These are phyloP conservation scores for Xyliphius kryptos DNA, from an alignment of 2,113 vertebrate species.

Conservation along the genomic window DNA sequence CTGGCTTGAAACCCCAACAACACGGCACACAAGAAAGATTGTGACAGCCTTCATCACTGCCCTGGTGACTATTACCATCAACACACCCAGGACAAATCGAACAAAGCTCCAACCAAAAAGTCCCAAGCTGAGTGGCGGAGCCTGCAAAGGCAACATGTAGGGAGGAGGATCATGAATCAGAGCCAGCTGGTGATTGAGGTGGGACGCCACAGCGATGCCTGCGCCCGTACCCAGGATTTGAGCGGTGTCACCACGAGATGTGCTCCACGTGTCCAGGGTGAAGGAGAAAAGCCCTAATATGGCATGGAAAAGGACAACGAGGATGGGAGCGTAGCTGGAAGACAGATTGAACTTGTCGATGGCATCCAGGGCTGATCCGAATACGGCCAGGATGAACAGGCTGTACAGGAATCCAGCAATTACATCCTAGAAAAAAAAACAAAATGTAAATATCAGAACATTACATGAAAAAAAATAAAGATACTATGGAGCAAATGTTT, in stretches of 20 bases:
- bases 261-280: conserved; percentile 95
- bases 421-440: conserved; percentile 74
- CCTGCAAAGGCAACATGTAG: conserved; percentile 64
- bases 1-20: conserved; percentile 55
- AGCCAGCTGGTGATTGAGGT: conserved; percentile 69
- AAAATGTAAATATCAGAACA: too few species aligned
- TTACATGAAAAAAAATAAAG: too few species aligned
- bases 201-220: conserved; percentile 83
- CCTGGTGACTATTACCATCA: conserved; percentile 69
- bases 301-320: conserved; percentile 79
- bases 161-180: conserved; percentile 68
- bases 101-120: conserved; percentile 66
- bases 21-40: conserved; percentile 78
- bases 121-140: conserved; percentile 54
- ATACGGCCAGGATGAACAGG: conserved; percentile 76
- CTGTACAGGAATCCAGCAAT: conserved; percentile 84
- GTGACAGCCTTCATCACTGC: conserved; percentile 79
- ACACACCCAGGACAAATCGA: conserved; percentile 72
- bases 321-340: conserved; percentile 73
- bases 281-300: conserved; percentile 90
- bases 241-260: conserved; percentile 88
- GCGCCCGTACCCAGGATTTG: conserved; percentile 89
- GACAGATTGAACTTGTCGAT: conserved; percentile 85
- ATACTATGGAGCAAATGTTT: too few species aligned
- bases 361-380: conserved; percentile 77